Base-by-base conservation (phyloP, 2,113 vertebrate genomes). In the Seriola dumerili region DNA sequence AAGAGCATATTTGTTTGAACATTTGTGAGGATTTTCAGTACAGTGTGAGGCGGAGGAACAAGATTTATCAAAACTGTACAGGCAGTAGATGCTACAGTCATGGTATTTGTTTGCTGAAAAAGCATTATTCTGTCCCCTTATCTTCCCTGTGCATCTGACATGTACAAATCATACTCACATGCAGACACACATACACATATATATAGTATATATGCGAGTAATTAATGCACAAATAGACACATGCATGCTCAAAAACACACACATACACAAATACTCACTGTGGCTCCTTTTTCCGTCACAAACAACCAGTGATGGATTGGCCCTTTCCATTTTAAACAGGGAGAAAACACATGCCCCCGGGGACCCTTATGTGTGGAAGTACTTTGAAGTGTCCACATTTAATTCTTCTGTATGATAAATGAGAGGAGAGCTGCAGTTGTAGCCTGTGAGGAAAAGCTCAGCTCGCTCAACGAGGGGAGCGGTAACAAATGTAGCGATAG, bases 301-400 rank as follows among this genome's bases (percentile, higher is more conserved):
- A 93, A 93, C 93, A 91, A 57, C 85, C 86, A 32, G 81, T 94
- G 94, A 95, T 94, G 85, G 92, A 94, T 93, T 50, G 86, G 86
- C 67, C 84, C 88, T 86, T 88, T 93, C 88, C 83, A 80, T 93
- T 91, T 90, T 94, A 91, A 94, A 90, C 91, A 89, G 91, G 86
- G 85, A 86, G 90, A 91, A 91, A 92, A 89, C 91, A 88, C 87
- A 65, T 84, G 88, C 85, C 94, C 89, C 80, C 61, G 16, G 92
- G 91, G 88, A 90, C 83, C 89, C 90, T 87, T 85, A 85, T 89
- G 90, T 93, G 91, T 91, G 88, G 88, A 93, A 93, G 91, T 92
- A 88, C 91, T 94, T 94, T 94, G 91, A 93, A 91, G 90, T 93
- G 92, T 94, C 93, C 93, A 90, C 93, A 91, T 94, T 94, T 94